Evolutionary conservation across 2,113 vertebrate genomes (phyloP), one percentile per base, ranked within the genome.

Genomic region (Elaphurus davidianus): DNA sequence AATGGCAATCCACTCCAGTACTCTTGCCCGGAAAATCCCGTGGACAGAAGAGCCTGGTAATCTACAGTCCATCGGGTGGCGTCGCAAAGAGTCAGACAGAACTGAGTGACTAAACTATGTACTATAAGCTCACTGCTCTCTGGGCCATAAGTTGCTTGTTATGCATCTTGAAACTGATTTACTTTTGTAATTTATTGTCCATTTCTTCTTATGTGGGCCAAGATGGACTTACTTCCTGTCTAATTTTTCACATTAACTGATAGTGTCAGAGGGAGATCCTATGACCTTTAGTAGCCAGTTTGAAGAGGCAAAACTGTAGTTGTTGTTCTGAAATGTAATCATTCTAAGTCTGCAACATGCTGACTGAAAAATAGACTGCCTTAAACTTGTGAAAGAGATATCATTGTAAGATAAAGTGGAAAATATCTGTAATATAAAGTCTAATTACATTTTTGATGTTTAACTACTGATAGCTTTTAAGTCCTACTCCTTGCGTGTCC

Each of bases 211-310:
- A 54, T 5, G 36, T 10, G 28, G 1, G 9, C 36, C 59, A 43
- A 64, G 3, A 87, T 74, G 3, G 19, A 71, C 10, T n/a, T 85
- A 2, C 14, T 23, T 85, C 62, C 13, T 50, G 43, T 30, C 7
- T 84, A 59, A 64, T 71, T 97, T 86, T 96, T 11, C 45, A 90
- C 47, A 36, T 55, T 92, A 17, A 13, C 60, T 17, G 28, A 13
- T 84, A 43, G 85, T 57, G 2, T 54, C 3, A 54, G 25, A 67
- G 2, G 40, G 25, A 55, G 47, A 57, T 27, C 43, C 17, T 71
- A 5, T 55, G 40, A 55, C 27, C 54, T 96, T 89, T 79, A n/a
- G 30, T 6, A 50, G 3, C 11, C 5, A 40, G 2, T 54, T 59
- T 62, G 60, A 43, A 59, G 19, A 74, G 15, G 3, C 28, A 85